These are phyloP conservation scores for Cheilosia variabilis DNA, from an alignment of 2,888 invertebrate genomes.

Conservation along the genomic window DNA sequence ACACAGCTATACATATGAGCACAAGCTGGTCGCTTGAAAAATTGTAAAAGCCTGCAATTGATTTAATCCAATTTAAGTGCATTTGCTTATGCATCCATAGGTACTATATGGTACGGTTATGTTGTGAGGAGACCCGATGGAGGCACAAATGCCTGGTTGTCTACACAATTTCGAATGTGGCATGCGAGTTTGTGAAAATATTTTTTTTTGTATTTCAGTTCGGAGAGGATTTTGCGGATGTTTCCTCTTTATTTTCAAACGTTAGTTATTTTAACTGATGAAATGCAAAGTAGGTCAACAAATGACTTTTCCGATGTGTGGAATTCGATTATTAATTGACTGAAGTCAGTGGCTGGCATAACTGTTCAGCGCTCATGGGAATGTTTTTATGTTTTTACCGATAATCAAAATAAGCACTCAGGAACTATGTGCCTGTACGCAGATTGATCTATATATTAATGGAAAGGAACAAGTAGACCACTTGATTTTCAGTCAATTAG, in stretches of 20 bases:
- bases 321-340: background rate
- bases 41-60: conserved; percentile 64
- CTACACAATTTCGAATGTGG: conserved; percentile 33
- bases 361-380: background rate
- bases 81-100: conserved; percentile 29
- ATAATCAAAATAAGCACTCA: background rate
- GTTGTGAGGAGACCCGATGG: background rate
- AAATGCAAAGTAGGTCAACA: background rate
- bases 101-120: background rate
- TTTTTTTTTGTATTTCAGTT: conserved; percentile 31
- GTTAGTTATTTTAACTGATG: background rate
- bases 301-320: background rate
- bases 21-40: conserved; percentile 18
- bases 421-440: too few relatives aligned
- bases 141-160: background rate
- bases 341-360: background rate
- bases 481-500: too few relatives aligned
- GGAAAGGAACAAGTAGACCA: too few relatives aligned
- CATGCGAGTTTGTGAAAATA: background rate
- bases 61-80: conserved; percentile 64
- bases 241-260: conserved; percentile 17
- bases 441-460: background rate
- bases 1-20: background rate
- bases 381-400: background rate
- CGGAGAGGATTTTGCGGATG: conserved; percentile 11